phyloP scores from a whole-genome alignment of 2,113 vertebrate species.

The Hiodon alosoides region DNA sequence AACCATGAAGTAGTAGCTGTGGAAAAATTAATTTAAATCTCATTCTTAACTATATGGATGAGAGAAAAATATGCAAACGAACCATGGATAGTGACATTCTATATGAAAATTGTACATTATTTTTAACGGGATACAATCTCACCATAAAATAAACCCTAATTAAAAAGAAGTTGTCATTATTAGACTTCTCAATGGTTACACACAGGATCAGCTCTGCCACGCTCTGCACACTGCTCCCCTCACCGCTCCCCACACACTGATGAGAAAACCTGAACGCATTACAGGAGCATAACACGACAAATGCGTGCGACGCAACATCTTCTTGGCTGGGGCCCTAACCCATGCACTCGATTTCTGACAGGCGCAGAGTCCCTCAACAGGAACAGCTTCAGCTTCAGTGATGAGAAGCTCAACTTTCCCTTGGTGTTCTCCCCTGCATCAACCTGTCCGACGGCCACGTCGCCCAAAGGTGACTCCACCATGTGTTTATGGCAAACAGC shows the following conservation, averaged over 20 bases:
- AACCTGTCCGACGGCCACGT: slow-evolving; percentile 58
- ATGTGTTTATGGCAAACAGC: neutral
- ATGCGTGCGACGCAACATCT: neutral
- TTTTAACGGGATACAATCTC: too few relatives aligned
- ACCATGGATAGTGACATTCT: too few relatives aligned
- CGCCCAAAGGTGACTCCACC: slow-evolving; percentile 72
- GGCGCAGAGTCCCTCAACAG: slow-evolving; percentile 85
- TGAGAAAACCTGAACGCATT: neutral
- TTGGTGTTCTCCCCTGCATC: slow-evolving; percentile 59
- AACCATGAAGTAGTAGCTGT: too few relatives aligned
- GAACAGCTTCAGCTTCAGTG: slow-evolving; percentile 87
- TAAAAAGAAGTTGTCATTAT: slow-evolving; percentile 37
- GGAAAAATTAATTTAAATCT: too few relatives aligned
- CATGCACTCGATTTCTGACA: slow-evolving; percentile 41
- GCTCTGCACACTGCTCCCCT: slow-evolving; percentile 12
- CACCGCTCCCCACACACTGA: neutral
- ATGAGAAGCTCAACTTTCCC: slow-evolving; percentile 86
- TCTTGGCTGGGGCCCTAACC: neutral
- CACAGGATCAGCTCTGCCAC: slow-evolving; percentile 29
- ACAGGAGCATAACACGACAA: too few relatives aligned
- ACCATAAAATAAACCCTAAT: too few relatives aligned
- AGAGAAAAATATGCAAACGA: too few relatives aligned
- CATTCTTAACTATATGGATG: too few relatives aligned
- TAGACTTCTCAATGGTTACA: slow-evolving; percentile 42
- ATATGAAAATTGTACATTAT: too few relatives aligned